Conservation (phyloP, 2,797 vertebrate species). For the Acrossocheilus fasciatus region DNA sequence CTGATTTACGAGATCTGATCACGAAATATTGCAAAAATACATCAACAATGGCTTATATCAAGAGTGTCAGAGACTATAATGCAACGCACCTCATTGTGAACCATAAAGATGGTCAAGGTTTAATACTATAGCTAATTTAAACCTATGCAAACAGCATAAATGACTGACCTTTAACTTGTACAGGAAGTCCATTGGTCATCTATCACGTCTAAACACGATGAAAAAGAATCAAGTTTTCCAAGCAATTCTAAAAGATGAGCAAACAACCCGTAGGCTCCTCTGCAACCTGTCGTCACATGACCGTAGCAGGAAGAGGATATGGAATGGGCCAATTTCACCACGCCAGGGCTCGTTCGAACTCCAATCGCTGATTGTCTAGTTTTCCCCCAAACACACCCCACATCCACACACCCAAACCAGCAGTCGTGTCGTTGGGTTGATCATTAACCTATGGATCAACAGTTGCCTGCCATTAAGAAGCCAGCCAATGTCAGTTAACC, state of each 20-base stretch:
- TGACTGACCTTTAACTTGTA: conserved; percentile 73
- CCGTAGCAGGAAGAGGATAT: conserved; percentile 63
- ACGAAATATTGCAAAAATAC: not conserved
- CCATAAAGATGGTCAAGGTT: not conserved
- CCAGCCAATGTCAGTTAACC: conserved; percentile 61
- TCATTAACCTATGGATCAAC: conserved; percentile 76
- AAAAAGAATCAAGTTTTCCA: not conserved
- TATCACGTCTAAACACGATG: not conserved
- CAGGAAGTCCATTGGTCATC: conserved; percentile 74
- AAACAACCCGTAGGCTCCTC: conserved; percentile 37
- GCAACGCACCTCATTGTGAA: not conserved
- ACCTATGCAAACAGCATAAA: not conserved
- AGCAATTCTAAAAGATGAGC: conserved; percentile 10
- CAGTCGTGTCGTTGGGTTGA: conserved; percentile 60
- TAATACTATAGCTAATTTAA: not conserved
- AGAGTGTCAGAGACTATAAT: not conserved
- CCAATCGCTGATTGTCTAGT: conserved; percentile 63
- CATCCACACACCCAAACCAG: conserved; percentile 30
- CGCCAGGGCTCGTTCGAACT: conserved; percentile 55
- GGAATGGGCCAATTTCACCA: conserved; percentile 59
- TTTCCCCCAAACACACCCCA: conserved; percentile 56
- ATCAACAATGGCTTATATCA: not conserved
- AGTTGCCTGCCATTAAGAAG: conserved; percentile 43
- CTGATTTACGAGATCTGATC: not conserved
- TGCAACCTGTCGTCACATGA: conserved; percentile 68